Evolutionary conservation across 1,140 invertebrate species (phyloP).

Genomic region (Psix sp.): DNA sequence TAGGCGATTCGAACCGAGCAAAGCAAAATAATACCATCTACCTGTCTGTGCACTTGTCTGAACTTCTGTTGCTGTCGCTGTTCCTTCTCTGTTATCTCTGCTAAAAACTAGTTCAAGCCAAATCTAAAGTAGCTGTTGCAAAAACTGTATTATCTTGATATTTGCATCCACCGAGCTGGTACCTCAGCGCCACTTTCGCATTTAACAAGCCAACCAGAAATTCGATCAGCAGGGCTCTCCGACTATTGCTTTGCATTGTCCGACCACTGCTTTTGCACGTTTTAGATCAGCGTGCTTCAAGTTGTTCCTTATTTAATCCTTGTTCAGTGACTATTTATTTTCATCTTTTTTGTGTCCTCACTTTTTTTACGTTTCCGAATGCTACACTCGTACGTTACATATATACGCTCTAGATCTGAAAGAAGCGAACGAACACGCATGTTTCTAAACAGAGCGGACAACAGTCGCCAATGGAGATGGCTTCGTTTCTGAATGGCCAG

Average conservation of each 20-base stretch:
- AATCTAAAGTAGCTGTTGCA: constrained; percentile 20
- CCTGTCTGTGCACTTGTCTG: constrained; percentile 38
- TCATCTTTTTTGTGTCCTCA: constrained; percentile 27
- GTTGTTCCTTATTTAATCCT: constrained; percentile 7
- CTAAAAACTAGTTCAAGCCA: constrained; percentile 9
- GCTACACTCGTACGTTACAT: constrained; percentile 75
- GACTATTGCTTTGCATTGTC: constrained; percentile 27
- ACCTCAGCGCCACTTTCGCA: constrained; percentile 1
- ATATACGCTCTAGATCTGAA: constrained; percentile 76
- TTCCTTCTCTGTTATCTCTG: constrained; percentile 27
- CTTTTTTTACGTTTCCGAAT: constrained; percentile 70
- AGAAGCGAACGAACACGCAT: constrained; percentile 77
- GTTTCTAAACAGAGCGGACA: constrained; percentile 77
- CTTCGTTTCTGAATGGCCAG: constrained; percentile 79
- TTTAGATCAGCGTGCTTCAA: background rate
- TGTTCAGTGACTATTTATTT: no score
- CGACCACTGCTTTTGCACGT: constrained; percentile 21
- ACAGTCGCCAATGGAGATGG: constrained; percentile 79
- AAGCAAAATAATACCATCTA: constrained; percentile 21
- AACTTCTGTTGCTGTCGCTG: constrained; percentile 37
- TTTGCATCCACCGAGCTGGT: constrained; percentile 2
- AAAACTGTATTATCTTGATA: constrained; percentile 17
- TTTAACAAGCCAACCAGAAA: constrained; percentile 17
- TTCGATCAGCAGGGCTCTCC: background rate
- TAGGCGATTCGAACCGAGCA: constrained; percentile 19